Evolutionary conservation across 2,888 invertebrate species (phyloP), one percentile per base, ranked within the genome.

Genomic region (Podabrus alpinus): DNA sequence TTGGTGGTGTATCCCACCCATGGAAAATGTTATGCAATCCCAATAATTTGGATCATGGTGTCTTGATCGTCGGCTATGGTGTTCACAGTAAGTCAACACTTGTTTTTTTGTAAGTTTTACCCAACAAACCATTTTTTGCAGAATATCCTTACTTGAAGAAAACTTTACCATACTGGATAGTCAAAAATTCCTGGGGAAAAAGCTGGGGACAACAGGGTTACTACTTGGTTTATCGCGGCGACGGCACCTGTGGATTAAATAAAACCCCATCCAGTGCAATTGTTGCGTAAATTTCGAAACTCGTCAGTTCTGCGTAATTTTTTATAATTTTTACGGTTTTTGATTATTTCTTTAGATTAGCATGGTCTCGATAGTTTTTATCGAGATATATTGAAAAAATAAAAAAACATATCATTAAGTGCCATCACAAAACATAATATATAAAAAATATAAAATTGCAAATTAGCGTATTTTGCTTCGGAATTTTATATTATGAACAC

Each of bases 171-270:
- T 98, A 93, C 86, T 98, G 98, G 98, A 94, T 94, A 77, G 90
- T 98, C 25, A 98, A 98, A 90, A 98, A 98, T 88, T 97, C 97
- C 11, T 98, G 98, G 98, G 97, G 98, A 69, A 86, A 89, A 45
- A 88, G 88, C 19, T 98, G 97, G 97, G 98, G 98, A 59, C 97
- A 97, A 87, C 93, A 95, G 89, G 98, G 98, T 1, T 98, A 98
- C 87, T 98, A 97, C 87, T 91, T 96, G 79, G 94, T 98, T 72
- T 99, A 93, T 87, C 91, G 98, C 74, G 99, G 99, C 11, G 97
- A 95, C 85, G 97, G 98, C 74, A 95, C 96, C 1, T 97, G 99
- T 86, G 99, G 99, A 66, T 89, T 99, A 77, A 96, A 97, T 87
- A 90, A 92, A 85, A 96, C 96, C 94, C 95, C 96, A 16, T 94